Base-by-base conservation (phyloP, 2,888 invertebrate species). In the Meiosimyza decipiens region DNA sequence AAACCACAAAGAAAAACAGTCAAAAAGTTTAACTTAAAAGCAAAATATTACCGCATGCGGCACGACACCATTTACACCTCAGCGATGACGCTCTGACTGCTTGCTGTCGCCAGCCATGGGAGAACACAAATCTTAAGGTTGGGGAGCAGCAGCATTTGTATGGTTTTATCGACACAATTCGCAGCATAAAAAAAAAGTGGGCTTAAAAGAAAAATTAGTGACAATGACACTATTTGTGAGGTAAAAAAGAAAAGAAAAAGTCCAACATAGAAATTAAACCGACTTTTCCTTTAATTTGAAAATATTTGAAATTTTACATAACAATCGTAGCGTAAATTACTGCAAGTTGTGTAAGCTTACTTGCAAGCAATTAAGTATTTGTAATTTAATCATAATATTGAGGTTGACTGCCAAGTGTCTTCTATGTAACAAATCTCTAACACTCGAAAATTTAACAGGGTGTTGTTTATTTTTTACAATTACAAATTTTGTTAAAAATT, bases 91-190 rank as follows among this genome's bases (percentile, higher is more conserved):
- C 54, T 22, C 22, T 28, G 52, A n/a, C 13, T 15, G 54, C 33
- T 55, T 18, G 49, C 9, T 18, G 51, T 16, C 16, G n/a, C n/a
- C 49, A 18, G 59, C n/a, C 18, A 18, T 22, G 33, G 22, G 13
- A 51, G 15, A 22, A 49, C 16, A 49, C 40, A 50, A 22, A 16
- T 12, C n/a, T 18, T 13, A 49, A 9, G 11, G 11, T 7, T 13
- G 51, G 18, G 51, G 22, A 64, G 51, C 18, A 49, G 49, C 6
- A 50, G 76, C 78, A 79, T 72, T 79, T 77, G 62, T 78, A 78
- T 47, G 78, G 77, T 71, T 79, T 79, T 71, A 60, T 75, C 77
- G 78, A 75, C 79, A 78, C 75, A 78, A 73, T 78, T 79, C 75
- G 71, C 64, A 64, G 60, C 49, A 72, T 70, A 52, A 70, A 62